These are phyloP conservation scores for Caloenas nicobarica DNA, from an alignment of 2,113 vertebrate genomes.

Conservation along the genomic window DNA sequence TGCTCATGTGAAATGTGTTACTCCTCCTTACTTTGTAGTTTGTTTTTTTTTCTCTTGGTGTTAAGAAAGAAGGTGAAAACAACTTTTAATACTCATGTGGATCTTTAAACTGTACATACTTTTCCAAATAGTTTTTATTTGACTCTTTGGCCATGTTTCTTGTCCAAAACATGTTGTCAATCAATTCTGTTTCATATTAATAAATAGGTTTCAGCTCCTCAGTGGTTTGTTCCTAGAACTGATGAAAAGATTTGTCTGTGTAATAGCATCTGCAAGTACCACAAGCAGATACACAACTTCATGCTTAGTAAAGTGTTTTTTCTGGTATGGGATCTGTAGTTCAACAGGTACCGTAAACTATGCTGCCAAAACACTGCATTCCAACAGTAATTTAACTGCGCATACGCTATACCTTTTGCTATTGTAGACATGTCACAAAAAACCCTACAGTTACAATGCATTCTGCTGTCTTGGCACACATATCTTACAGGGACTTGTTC, in stretches of 20 bases:
- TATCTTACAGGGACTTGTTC: neutral
- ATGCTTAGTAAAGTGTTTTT: neutral
- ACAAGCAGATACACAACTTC: neutral
- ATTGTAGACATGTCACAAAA: neutral
- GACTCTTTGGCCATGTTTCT: neutral
- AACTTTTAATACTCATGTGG: neutral
- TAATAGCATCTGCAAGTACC: neutral
- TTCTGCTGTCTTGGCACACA: neutral
- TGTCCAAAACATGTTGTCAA: neutral
- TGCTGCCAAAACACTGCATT: neutral
- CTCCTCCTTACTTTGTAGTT: neutral
- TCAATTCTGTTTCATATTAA: neutral
- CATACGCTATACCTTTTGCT: neutral
- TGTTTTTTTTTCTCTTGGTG: neutral
- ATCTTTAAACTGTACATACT: neutral
- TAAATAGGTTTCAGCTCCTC: neutral
- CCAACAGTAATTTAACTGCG: neutral
- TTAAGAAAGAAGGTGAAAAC: neutral
- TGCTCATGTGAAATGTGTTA: neutral
- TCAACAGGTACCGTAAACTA: neutral
- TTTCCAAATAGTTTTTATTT: neutral
- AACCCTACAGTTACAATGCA: neutral
- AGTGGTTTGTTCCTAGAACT: neutral
- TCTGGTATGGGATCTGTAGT: neutral
- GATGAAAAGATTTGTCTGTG: neutral